Percentiles rank a stretch among this genome's conserved stretches.
These are phyloP conservation scores for Formicarius rufipectus DNA, from an alignment of 2,113 vertebrate species.

Conservation along the genomic window DNA sequence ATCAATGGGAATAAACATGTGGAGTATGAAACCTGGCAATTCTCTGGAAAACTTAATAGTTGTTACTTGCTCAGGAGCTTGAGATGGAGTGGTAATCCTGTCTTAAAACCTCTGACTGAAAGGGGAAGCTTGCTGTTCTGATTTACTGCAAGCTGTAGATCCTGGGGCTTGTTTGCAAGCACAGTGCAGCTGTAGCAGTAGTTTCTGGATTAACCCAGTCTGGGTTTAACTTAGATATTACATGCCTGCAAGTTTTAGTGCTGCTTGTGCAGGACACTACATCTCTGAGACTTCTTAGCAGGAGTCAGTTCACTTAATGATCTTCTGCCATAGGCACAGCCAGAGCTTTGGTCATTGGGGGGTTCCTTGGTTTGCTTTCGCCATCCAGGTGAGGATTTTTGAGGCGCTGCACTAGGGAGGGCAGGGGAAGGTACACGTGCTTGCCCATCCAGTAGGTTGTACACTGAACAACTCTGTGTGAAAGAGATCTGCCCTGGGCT, in stretches of 20 bases:
- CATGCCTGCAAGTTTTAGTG: background rate
- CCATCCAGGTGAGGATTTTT: background rate
- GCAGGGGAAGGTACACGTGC: background rate
- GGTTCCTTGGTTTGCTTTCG: background rate
- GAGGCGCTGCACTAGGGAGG: background rate
- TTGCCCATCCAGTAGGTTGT: background rate
- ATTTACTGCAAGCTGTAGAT: background rate
- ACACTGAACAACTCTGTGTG: background rate
- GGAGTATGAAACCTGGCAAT: background rate
- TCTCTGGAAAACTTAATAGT: background rate
- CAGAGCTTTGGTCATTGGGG: background rate
- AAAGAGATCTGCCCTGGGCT: background rate
- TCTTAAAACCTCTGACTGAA: background rate
- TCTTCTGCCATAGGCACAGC: background rate
- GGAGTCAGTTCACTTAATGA: background rate
- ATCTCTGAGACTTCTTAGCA: background rate
- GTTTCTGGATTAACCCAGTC: background rate
- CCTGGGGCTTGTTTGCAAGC: background rate
- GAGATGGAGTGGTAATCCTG: background rate
- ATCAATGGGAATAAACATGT: background rate
- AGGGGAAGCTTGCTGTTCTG: background rate
- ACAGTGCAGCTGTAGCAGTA: background rate
- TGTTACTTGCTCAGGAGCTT: background rate
- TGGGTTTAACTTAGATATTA: background rate
- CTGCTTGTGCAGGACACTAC: rapidly evolving